phyloP scores from a whole-genome alignment of 2,797 vertebrate species.

The Pseudomugil tenellus region DNA sequence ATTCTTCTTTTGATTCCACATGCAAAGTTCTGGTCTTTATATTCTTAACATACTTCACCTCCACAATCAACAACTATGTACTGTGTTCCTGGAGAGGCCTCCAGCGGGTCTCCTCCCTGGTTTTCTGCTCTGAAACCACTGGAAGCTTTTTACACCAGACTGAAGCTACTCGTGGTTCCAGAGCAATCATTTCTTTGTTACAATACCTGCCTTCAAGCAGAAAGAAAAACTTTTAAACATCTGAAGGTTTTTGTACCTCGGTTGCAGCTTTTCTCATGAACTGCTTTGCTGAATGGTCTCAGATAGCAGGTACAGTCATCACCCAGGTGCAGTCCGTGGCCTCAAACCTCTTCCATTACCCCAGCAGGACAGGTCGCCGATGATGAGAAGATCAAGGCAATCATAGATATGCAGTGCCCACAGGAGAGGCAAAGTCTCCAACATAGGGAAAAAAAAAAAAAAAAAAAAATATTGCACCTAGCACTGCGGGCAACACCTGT shows the following conservation, averaged over 20 bases:
- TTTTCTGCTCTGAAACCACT: slow-evolving; percentile 2
- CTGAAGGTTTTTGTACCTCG: not conserved
- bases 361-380: no score
- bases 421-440: no score
- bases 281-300: slow-evolving; percentile 19
- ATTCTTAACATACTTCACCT: not conserved
- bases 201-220: not conserved
- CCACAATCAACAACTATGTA: not conserved
- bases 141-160: rapidly evolving
- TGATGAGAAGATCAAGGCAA: no score
- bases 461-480: no score
- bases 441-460: no score
- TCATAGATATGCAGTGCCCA: no score
- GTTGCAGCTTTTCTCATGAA: slow-evolving; percentile 20
- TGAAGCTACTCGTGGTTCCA: slow-evolving; percentile 13
- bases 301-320: slow-evolving; percentile 17
- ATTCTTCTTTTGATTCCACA: no score
- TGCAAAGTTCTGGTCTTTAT: no score
- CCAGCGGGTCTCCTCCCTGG: rapidly evolving
- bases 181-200: rapidly evolving
- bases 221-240: no score
- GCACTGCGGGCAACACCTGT: no score
- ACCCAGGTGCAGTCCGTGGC: slow-evolving; percentile 22
- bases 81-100: not conserved
- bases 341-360: rapidly evolving